phyloP scores from a whole-genome alignment of 2,797 vertebrate species.

The Agapornis canus region DNA sequence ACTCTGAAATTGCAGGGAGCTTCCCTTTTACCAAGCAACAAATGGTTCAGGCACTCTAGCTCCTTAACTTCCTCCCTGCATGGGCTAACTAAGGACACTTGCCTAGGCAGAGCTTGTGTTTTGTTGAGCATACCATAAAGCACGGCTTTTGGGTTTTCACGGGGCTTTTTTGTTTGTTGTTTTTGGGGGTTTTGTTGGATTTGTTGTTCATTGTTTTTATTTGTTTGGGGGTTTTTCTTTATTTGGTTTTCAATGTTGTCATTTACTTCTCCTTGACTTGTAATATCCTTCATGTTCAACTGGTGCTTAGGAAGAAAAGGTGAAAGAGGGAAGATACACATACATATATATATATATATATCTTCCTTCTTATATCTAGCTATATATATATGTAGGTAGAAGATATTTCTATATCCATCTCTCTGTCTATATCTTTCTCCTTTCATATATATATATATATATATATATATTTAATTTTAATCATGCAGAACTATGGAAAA shows the following conservation, averaged over 20 bases:
- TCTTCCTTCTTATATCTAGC: background rate
- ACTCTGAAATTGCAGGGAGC: background rate
- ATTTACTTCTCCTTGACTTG: background rate
- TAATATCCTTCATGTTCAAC: background rate
- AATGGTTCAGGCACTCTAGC: background rate
- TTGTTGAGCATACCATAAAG: background rate
- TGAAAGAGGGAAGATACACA: background rate
- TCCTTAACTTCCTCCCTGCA: background rate
- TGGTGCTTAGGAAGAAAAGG: background rate
- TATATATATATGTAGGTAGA: background rate
- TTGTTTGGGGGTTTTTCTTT: background rate
- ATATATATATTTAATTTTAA: background rate
- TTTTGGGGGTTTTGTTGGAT: background rate
- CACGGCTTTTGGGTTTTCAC: background rate
- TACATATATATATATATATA: background rate
- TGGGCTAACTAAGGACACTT: background rate
- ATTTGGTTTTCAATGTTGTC: background rate
- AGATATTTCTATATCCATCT: background rate
- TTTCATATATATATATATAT: background rate
- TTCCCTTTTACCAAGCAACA: background rate
- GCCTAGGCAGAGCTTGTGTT: background rate
- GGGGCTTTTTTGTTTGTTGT: background rate
- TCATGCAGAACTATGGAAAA: background rate
- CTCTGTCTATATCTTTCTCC: background rate
- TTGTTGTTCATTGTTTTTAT: background rate